Evolutionary conservation across 1,140 invertebrate species (phyloP).

Genomic region (Drosophila cardini): DNA sequence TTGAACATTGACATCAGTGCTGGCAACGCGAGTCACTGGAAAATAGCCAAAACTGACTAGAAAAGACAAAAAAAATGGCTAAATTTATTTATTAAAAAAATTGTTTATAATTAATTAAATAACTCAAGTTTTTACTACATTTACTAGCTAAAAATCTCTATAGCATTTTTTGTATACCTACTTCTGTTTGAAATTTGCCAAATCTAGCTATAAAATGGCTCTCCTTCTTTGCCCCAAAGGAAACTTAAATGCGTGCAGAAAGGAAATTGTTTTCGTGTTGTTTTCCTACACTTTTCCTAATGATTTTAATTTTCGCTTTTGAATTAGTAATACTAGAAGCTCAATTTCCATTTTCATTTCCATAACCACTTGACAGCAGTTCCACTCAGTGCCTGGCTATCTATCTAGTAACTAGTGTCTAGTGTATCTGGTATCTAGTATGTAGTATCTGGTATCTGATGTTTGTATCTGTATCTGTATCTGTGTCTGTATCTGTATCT

Average conservation of each 20-base stretch:
- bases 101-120: no score
- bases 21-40: no score
- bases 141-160: no score
- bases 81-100: no score
- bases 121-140: no score
- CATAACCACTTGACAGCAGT: slow-evolving; percentile 29
- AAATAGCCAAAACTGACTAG: no score
- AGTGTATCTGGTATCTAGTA: not conserved
- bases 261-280: slow-evolving; percentile 27
- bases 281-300: slow-evolving; percentile 7
- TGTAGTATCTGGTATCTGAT: not conserved
- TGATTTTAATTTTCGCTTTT: slow-evolving; percentile 29
- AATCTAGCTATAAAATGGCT: not conserved
- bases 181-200: slow-evolving; percentile 12
- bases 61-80: no score
- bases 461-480: not conserved
- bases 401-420: slow-evolving; percentile 43
- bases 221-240: not conserved
- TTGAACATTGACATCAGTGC: no score
- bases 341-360: slow-evolving; percentile 29
- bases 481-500: not conserved
- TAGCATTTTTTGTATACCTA: no score
- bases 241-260: slow-evolving; percentile 23
- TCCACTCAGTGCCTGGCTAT: slow-evolving; percentile 43
- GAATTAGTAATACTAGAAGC: slow-evolving; percentile 25